Percentiles rank a stretch among this genome's conserved stretches.
These are phyloP conservation scores for Amphiprion clarkii DNA, from an alignment of 2,797 vertebrate species.

Conservation along the genomic window DNA sequence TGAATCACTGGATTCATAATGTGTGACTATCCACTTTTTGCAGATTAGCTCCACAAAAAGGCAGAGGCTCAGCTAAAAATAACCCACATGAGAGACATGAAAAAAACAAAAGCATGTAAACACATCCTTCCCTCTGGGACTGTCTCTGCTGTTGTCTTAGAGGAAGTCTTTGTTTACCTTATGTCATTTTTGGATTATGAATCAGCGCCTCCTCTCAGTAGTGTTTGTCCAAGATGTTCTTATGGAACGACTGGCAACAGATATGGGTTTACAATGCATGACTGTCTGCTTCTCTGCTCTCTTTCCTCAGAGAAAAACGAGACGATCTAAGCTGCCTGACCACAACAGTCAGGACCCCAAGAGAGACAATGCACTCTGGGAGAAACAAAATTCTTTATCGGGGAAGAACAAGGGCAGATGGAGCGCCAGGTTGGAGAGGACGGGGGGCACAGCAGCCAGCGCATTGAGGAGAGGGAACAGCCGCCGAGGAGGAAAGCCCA, in stretches of 20 bases:
- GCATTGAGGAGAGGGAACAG: slow-evolving; percentile 81
- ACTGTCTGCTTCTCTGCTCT: slow-evolving; percentile 6
- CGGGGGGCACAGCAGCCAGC: slow-evolving; percentile 76
- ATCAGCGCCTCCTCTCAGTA: slow-evolving; percentile 26
- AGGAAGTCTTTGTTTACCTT: slow-evolving; percentile 51
- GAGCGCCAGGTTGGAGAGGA: slow-evolving; percentile 83
- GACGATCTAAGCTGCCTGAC: slow-evolving; percentile 90
- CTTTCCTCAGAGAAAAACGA: slow-evolving; percentile 87
- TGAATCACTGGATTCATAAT: slow-evolving; percentile 53
- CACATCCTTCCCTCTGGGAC: slow-evolving; percentile 54
- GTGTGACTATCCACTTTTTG: slow-evolving; percentile 49
- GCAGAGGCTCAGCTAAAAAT: slow-evolving; percentile 70
- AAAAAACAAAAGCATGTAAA: slow-evolving; percentile 49
- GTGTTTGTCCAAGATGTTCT: slow-evolving; percentile 36
- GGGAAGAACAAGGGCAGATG: slow-evolving; percentile 86
- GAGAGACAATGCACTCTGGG: slow-evolving; percentile 86
- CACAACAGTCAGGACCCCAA: slow-evolving; percentile 89
- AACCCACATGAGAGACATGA: slow-evolving; percentile 50
- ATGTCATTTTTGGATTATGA: slow-evolving; percentile 46
- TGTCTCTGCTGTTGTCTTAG: slow-evolving; percentile 52
- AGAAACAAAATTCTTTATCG: slow-evolving; percentile 84
- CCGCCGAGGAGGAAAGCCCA: slow-evolving; percentile 76
- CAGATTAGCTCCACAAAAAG: slow-evolving; percentile 66
- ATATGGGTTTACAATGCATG: slow-evolving; percentile 27
- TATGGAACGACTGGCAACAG: slow-evolving; percentile 24